phyloP scores from a whole-genome alignment of 2,113 vertebrate genomes.

The Zosterops japonicus region DNA sequence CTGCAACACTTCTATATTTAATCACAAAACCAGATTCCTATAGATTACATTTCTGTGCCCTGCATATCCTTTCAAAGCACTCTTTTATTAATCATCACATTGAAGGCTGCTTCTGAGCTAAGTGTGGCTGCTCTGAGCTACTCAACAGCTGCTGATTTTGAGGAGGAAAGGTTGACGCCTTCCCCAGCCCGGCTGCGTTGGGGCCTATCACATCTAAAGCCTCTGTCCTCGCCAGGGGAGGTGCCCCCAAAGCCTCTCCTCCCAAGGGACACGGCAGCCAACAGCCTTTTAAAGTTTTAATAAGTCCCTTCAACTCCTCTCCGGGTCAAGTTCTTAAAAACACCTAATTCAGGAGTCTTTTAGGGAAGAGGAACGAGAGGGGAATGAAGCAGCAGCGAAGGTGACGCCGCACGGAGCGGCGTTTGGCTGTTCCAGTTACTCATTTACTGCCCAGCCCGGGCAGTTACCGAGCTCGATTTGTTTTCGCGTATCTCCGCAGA shows the following conservation, averaged over 20 bases:
- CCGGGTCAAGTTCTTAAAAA: neutral
- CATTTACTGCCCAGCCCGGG: neutral
- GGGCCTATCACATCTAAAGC: no score
- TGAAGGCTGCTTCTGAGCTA: neutral
- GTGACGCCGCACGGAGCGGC: neutral
- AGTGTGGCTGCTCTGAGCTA: neutral
- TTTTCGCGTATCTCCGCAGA: rapidly evolving
- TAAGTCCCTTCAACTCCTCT: neutral
- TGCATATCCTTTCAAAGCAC: neutral
- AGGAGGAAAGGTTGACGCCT: neutral
- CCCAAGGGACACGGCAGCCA: neutral
- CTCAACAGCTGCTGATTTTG: neutral
- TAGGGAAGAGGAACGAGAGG: neutral
- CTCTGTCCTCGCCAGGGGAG: neutral
- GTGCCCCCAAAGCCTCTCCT: neutral
- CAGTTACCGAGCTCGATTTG: neutral
- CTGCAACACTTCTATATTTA: neutral
- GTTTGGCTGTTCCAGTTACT: neutral
- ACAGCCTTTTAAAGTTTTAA: neutral
- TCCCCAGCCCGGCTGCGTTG: neutral
- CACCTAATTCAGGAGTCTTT: neutral
- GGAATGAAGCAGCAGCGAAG: neutral
- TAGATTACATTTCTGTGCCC: neutral
- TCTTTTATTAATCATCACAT: neutral
- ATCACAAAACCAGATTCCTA: constrained; percentile 17